Conservation (phyloP, 2,888 invertebrate species). For the Cosmopolites sordidus region DNA sequence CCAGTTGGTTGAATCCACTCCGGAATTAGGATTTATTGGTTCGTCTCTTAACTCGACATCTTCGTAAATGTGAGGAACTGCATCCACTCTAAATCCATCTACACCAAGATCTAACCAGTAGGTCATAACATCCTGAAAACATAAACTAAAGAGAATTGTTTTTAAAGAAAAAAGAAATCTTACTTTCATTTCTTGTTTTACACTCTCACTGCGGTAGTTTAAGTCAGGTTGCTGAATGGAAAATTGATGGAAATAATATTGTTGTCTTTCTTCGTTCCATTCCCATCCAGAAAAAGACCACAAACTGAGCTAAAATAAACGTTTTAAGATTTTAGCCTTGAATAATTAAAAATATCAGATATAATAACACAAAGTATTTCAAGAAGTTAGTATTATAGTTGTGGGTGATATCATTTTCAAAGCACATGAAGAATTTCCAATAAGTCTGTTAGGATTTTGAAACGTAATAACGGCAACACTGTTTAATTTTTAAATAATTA, state of each 20-base stretch:
- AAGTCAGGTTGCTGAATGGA: conserved; percentile 69
- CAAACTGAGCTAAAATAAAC: conserved; percentile 34
- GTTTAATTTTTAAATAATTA: too few relatives aligned
- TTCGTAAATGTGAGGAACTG: conserved; percentile 55
- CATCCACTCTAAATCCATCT: conserved; percentile 82
- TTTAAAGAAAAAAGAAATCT: conserved; percentile 3
- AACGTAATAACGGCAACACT: too few relatives aligned
- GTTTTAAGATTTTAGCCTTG: too few relatives aligned
- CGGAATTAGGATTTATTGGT: conserved; percentile 36
- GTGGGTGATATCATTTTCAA: too few relatives aligned
- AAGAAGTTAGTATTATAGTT: too few relatives aligned
- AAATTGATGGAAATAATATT: conserved; percentile 81
- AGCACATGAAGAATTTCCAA: too few relatives aligned
- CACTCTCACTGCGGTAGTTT: conserved; percentile 67
- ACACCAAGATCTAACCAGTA: conserved; percentile 82
- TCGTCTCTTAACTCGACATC: conserved; percentile 44
- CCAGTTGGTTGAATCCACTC: conserved; percentile 53
- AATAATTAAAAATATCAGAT: too few relatives aligned
- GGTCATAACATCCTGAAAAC: conserved; percentile 58
- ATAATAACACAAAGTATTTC: too few relatives aligned
- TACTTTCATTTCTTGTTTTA: conserved; percentile 62
- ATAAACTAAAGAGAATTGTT: too few relatives aligned
- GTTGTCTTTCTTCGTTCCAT: conserved; percentile 60
- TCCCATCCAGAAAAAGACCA: conserved; percentile 45
- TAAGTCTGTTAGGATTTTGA: too few relatives aligned